Percentiles rank a stretch among this genome's conserved stretches.
phyloP scores from a whole-genome alignment of 2,113 vertebrate genomes.

The Panurus biarmicus region DNA sequence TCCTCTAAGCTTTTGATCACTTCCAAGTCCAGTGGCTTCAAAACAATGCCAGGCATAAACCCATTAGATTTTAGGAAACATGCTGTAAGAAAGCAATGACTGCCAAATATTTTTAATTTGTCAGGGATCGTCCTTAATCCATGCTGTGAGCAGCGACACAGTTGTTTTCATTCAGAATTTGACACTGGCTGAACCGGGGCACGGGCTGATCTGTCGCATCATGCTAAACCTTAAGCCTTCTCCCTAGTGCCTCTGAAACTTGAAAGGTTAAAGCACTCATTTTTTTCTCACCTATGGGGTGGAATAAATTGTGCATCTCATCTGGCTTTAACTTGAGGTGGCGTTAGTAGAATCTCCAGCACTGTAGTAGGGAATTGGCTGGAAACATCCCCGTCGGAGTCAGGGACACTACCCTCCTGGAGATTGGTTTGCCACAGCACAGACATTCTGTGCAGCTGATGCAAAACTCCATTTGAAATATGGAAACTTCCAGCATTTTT shows the following conservation, averaged over 20 bases:
- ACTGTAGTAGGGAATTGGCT: conserved; percentile 8
- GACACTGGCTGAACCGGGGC: neutral
- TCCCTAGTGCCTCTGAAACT: neutral
- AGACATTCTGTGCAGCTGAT: neutral
- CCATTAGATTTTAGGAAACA: neutral
- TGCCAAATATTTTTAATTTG: conserved; percentile 32
- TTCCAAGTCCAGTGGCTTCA: neutral
- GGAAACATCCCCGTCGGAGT: neutral
- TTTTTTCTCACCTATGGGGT: conserved; percentile 29
- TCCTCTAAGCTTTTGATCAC: neutral
- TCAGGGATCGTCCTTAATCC: neutral
- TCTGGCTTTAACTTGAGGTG: conserved; percentile 49
- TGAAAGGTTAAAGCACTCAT: neutral
- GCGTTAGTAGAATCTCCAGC: conserved; percentile 12
- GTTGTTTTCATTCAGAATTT: conserved; percentile 13
- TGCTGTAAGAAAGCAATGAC: neutral
- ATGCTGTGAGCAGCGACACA: neutral
- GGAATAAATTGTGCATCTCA: conserved; percentile 34
- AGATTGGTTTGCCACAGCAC: conserved; percentile 21
- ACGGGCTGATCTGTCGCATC: neutral
- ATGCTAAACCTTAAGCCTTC: neutral
- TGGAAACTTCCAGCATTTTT: conserved; percentile 50
- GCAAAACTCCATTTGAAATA: conserved; percentile 20
- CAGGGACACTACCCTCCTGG: neutral
- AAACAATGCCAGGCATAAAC: neutral